Base-by-base conservation (phyloP, 2,888 invertebrate genomes). In the Apodemia zela region DNA sequence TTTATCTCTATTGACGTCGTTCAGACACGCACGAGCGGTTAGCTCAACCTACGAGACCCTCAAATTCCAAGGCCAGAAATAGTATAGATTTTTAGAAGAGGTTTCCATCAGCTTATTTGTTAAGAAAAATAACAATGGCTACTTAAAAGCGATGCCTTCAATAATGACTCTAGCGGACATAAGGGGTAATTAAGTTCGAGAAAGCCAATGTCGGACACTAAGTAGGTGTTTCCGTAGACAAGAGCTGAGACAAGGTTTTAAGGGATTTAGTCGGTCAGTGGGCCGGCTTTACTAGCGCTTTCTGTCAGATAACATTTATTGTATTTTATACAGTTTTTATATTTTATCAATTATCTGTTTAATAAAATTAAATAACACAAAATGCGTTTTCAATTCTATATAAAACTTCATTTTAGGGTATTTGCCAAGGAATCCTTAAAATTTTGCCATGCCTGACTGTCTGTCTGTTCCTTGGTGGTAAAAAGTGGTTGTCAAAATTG, bases 251-350 rank as follows among this genome's bases (percentile, higher is more conserved):
- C 73, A 75, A 73, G 73, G 75, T 77, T 77, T 76, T 75, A 70
- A 81, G 80, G 81, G 80, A 79, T 75, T 81, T 80, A 73, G 79
- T 85, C 75, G 83, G 87, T 85, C 77, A 87, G 81, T 87, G 71
- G 84, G 84, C 74, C 84, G 73, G 72, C 65, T 64, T 67, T 67
- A 54, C 21, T 13, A 54, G 21, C 54, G 62, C 62, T 63, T 59
- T 63, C 62, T 59, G 62, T 63, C 59, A 58, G 62, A 58, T 63
- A 59, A 59, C 18, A 38, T 51, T 61, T 38, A 45, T 51, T 51
- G 21, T 51, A 35, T 35, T 61, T 47, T 38, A 61, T 61, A 49
- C 29, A 35, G 18, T 35, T 60, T 8, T 18, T 15, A 42, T 60
- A 33, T 33, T 17, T 49, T 51, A 61, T 35, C 35, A 18, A 35